phyloP scores from a whole-genome alignment of 2,113 vertebrate species.

The Syngnathus typhle region DNA sequence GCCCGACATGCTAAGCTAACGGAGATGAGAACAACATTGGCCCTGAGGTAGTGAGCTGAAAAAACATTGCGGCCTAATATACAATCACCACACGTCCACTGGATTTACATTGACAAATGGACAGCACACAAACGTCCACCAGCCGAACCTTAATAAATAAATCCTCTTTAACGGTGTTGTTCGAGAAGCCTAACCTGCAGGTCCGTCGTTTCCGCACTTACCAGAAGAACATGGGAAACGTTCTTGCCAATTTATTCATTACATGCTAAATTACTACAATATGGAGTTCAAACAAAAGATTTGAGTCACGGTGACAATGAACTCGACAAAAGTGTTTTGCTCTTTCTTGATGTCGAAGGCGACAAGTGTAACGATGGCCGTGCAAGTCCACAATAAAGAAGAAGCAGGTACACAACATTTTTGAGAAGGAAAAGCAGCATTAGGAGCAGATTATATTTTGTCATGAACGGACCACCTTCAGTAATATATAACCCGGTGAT shows the following conservation, averaged over 20 bases:
- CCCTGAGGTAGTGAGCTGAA: conserved; percentile 40
- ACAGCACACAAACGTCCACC: conserved; percentile 1
- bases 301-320: not conserved
- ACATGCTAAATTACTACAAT: not conserved
- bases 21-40: conserved; percentile 45
- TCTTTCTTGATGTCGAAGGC: not conserved
- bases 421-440: not conserved
- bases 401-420: not conserved
- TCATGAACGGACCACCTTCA: not conserved
- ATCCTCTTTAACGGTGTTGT: not conserved
- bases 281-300: not conserved
- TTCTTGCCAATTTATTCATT: not conserved
- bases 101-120: not conserved
- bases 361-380: not conserved
- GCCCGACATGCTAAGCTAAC: conserved; percentile 52
- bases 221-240: not conserved
- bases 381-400: no score
- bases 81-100: not conserved
- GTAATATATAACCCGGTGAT: not conserved
- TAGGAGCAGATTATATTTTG: not conserved
- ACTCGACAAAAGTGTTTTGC: not conserved
- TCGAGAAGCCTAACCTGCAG: not conserved
- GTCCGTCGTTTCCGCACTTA: not conserved
- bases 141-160: not conserved
- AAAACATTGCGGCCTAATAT: conserved; percentile 28